These are phyloP conservation scores for Thera britannica DNA, from an alignment of 2,888 invertebrate genomes.

Conservation along the genomic window DNA sequence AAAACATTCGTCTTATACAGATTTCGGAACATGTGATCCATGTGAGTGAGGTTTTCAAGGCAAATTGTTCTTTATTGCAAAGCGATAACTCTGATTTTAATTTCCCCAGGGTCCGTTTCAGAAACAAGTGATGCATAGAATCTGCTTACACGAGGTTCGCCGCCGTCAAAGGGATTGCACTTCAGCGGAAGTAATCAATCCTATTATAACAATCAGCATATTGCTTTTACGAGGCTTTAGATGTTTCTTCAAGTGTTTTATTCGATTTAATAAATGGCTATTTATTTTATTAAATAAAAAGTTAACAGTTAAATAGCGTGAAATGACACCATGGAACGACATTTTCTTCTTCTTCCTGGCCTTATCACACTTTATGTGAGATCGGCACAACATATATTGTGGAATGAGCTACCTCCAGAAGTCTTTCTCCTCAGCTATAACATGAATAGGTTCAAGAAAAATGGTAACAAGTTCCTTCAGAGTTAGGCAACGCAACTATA, in stretches of 20 bases:
- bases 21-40: neutral
- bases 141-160: constrained; percentile 12
- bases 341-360: too few relatives aligned
- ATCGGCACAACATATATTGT: too few relatives aligned
- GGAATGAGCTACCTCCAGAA: too few relatives aligned
- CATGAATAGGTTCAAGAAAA: too few relatives aligned
- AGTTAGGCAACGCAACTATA: too few relatives aligned
- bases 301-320: too few relatives aligned
- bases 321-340: too few relatives aligned
- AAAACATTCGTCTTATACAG: constrained; percentile 4
- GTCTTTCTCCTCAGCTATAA: too few relatives aligned
- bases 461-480: too few relatives aligned
- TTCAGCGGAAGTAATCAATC: constrained; percentile 9
- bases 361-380: too few relatives aligned
- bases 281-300: too few relatives aligned
- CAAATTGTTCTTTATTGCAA: constrained; percentile 8
- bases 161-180: constrained; percentile 5
- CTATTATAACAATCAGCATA: constrained; percentile 6
- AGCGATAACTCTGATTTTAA: constrained; percentile 5
- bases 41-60: constrained; percentile 2
- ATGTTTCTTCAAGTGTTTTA: constrained; percentile 1
- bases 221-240: constrained; percentile 1
- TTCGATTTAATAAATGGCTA: neutral
- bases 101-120: constrained; percentile 7
- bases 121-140: constrained; percentile 15